These are phyloP conservation scores for Timema podura DNA, from an alignment of 2,888 invertebrate genomes.

Conservation along the genomic window DNA sequence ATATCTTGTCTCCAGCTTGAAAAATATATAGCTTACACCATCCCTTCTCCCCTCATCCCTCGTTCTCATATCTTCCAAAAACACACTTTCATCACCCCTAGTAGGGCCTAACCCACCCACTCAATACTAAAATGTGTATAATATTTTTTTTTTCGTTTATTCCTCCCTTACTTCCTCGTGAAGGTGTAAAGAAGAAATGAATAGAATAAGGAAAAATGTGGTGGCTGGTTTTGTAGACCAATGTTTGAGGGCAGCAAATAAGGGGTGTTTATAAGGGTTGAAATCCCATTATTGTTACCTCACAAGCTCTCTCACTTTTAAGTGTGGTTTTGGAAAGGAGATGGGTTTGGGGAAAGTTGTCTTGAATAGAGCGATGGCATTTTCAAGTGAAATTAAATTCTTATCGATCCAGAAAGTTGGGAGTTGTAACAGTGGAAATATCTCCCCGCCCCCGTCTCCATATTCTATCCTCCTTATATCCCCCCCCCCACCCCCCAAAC, in stretches of 20 bases:
- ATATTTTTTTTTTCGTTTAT: too few relatives aligned
- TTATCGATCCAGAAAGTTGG: conserved; percentile 29
- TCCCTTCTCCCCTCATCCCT: too few relatives aligned
- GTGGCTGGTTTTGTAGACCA: not conserved
- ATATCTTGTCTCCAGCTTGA: too few relatives aligned
- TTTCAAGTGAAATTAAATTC: conserved; percentile 32
- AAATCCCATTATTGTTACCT: conserved; percentile 25
- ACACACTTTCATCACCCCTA: too few relatives aligned
- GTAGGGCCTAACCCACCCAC: too few relatives aligned
- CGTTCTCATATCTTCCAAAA: too few relatives aligned
- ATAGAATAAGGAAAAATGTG: conserved; percentile 1
- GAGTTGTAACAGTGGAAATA: conserved; percentile 1
- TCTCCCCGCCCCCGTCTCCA: not conserved
- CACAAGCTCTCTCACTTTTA: conserved; percentile 17
- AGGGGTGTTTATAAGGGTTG: conserved; percentile 10
- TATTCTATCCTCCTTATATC: not conserved
- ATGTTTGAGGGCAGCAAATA: not conserved
- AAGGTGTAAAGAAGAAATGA: not conserved
- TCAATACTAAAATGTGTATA: too few relatives aligned
- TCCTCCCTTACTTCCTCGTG: not conserved
- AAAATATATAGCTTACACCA: too few relatives aligned
- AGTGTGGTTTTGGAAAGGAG: conserved; percentile 18
- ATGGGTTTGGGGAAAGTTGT: not conserved
- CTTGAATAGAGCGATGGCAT: conserved; percentile 31
- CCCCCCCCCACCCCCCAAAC: not conserved